These are phyloP conservation scores for Drosophila siamana DNA, from an alignment of 2,888 invertebrate genomes.

Conservation along the genomic window DNA sequence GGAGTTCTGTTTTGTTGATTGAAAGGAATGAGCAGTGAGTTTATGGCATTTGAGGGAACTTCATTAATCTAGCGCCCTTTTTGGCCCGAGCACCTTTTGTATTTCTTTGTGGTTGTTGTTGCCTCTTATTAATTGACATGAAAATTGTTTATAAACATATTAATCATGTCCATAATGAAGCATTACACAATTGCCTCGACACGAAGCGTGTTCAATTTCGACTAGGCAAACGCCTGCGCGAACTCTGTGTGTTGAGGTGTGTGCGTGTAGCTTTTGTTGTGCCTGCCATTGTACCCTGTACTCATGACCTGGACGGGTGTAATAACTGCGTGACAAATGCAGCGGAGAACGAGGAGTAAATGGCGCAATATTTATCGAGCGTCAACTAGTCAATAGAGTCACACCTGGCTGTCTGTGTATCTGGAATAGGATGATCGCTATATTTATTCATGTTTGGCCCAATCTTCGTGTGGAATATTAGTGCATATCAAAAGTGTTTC, in stretches of 20 bases:
- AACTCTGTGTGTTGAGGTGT: conserved; percentile 17
- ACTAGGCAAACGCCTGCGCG: conserved; percentile 19
- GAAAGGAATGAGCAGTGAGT: conserved; percentile 25
- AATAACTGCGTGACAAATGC: too few species aligned
- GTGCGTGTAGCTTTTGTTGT: conserved; percentile 15
- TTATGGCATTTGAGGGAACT: conserved; percentile 15
- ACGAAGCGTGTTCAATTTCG: conserved; percentile 60
- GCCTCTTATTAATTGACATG: conserved; percentile 76
- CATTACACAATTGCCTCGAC: conserved; percentile 66
- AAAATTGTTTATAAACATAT: conserved; percentile 79
- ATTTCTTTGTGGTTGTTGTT: conserved; percentile 6
- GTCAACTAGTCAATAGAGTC: too few species aligned
- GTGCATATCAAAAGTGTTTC: too few species aligned
- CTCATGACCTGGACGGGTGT: too few species aligned
- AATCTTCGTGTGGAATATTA: too few species aligned
- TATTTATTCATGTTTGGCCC: too few species aligned
- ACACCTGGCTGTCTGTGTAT: too few species aligned
- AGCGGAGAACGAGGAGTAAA: too few species aligned
- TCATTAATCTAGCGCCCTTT: conserved; percentile 61
- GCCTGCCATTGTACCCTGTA: not conserved
- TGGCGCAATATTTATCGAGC: too few species aligned
- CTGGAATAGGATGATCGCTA: too few species aligned
- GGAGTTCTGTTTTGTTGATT: conserved; percentile 44
- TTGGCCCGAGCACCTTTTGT: conserved; percentile 12
- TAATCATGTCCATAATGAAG: conserved; percentile 77